Base-by-base conservation (phyloP, 1,140 invertebrate species). In the Palaemon carinicauda region DNA sequence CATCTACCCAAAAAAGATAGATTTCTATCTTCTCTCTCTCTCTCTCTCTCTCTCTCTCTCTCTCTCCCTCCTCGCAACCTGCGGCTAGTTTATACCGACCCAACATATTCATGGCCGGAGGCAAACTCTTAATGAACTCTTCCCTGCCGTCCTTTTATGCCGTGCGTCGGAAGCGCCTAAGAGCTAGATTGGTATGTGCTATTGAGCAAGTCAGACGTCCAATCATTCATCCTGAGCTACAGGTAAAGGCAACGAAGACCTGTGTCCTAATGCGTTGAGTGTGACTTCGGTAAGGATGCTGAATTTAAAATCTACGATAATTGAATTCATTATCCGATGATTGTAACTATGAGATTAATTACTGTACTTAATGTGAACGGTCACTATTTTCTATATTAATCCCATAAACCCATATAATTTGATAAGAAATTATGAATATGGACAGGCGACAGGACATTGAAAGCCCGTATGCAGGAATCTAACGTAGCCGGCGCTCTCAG, bases 201-300 rank as follows among this genome's bases (percentile, higher is more conserved):
- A 50, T 21, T 33, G 52, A 52, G 31, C 29, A 54, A 84, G 74
- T 84, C 82, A 78, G 77, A 65, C 82, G 82, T 84, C 82, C 82
- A 84, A 84, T 84, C 82, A 84, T 84, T 84, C 82, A 84, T 84
- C 82, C 73, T 78, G 82, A 84, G 82, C 82, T 84, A 84, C 82
- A 78, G 73, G 82, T 84, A 84, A 84, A 74, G 82, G 82, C 82
- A 84, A 74, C 73, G 56, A 74, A 84, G 71, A 31, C 56, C 71
- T 24, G 82, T 50, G 41, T 84, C 82, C 74, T 53, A 78, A 56
- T 60, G 29, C 27, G n/a, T 17, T 19, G n/a, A 7, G 31, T n/a
- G n/a, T 33, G 74, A 65, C 82, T 84, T 84, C 65, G 65, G 65
- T 1, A 17, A 24, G 65, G 24, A 9, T 5, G 3, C 1, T 4